Evolutionary conservation across 1,140 invertebrate genomes (phyloP), one percentile per base, ranked within the genome.

Genomic region (Zaprionus davidi): DNA sequence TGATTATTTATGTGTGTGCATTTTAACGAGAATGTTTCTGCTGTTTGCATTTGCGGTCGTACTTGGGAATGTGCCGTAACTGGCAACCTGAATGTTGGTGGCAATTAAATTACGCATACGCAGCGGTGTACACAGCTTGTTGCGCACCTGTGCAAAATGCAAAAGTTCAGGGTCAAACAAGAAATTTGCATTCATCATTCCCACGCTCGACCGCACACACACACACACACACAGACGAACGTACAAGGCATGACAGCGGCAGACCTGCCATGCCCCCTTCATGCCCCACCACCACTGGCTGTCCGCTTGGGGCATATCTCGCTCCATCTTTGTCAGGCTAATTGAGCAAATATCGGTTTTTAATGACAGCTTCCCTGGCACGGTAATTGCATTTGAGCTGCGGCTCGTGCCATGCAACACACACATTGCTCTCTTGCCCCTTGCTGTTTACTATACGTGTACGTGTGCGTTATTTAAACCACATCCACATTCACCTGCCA

Each of bases 131-230:
- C 13, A 17, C 38, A 12, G 73, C 73, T 63, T 72, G 70, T 72
- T 72, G 70, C 70, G 55, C 62, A 12, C 49, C 63, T 69, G 59
- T 12, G 58, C 12, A 13, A 85, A 85, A 85, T 73, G 79, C 79
- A 79, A 85, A 78, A 87, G 83, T 87, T 85, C 82, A 85, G 20
- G 82, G 81, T 53, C 82, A 59, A 67, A 78, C 51, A 46, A 53
- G 41, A 69, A 71, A 77, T 72, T 70, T 84, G 65, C 68, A 81
- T 66, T 81, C 75, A 84, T 83, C 72, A 75, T 49, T 70, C 62
- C 31, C 31, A 72, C 41, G 57, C 17, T 34, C 12, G 20, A 28
- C 20, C 22, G 31, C 20, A 36, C 28, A 36, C 31, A 36, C 31
- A 34, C 20, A 20, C 1, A 20, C 20, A n/a, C n/a, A n/a, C n/a